phyloP scores from a whole-genome alignment of 2,797 vertebrate genomes.

The Erethizon dorsatum region DNA sequence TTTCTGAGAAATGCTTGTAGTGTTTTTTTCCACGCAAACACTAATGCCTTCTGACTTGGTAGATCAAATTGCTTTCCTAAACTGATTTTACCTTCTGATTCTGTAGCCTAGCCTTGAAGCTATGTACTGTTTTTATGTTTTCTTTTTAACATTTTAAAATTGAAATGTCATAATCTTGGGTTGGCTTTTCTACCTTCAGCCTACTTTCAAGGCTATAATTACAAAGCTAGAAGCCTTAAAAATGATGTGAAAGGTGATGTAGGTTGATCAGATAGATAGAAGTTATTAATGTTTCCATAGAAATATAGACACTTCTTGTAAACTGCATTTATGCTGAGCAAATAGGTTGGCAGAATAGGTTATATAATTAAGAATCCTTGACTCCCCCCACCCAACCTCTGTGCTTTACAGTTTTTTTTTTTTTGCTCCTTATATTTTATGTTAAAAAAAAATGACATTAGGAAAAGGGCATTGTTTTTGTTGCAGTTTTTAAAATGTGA shows the following conservation, averaged over 20 bases:
- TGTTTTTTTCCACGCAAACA: constrained; percentile 74
- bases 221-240: constrained; percentile 69
- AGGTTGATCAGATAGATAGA: constrained; percentile 68
- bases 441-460: constrained; percentile 76
- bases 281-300: constrained; percentile 80
- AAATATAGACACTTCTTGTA: constrained; percentile 71
- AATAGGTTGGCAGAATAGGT: constrained; percentile 60
- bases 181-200: constrained; percentile 69
- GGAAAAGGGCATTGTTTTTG: constrained; percentile 74
- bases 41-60: constrained; percentile 70
- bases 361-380: constrained; percentile 75
- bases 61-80: constrained; percentile 38
- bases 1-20: constrained; percentile 75
- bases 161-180: constrained; percentile 71
- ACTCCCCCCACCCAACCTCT: not conserved
- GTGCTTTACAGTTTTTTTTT: not conserved
- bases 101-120: constrained; percentile 66
- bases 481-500: constrained; percentile 75
- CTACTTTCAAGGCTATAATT: constrained; percentile 78
- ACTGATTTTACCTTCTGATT: constrained; percentile 67
- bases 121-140: constrained; percentile 46
- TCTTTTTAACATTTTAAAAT: constrained; percentile 64
- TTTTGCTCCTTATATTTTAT: constrained; percentile 59
- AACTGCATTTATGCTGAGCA: constrained; percentile 73
- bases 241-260: constrained; percentile 67